These are phyloP conservation scores for Telenomus remus DNA, from an alignment of 1,140 invertebrate genomes.

Conservation along the genomic window DNA sequence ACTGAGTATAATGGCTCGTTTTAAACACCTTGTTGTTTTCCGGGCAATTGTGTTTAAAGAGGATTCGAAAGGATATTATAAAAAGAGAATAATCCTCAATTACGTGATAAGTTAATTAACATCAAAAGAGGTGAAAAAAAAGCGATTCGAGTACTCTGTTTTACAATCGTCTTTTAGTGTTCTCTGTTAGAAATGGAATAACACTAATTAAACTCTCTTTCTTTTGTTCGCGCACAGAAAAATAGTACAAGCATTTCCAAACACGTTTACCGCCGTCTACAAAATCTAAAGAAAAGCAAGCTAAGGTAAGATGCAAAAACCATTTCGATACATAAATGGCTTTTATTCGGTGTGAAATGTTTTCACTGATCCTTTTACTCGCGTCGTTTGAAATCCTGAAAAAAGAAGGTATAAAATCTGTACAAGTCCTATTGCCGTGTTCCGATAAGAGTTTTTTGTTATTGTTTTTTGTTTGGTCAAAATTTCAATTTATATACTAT, in stretches of 20 bases:
- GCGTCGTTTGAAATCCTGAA: neutral
- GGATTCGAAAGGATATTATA: conserved; percentile 5
- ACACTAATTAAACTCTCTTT: conserved; percentile 13
- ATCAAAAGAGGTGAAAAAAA: conserved; percentile 10
- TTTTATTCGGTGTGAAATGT: conserved; percentile 1
- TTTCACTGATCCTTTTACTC: neutral
- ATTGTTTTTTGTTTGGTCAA: no score
- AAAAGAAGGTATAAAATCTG: conserved; percentile 1
- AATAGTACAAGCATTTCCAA: conserved; percentile 6
- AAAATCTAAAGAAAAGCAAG: neutral
- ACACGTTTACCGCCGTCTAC: neutral
- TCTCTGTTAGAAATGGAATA: conserved; percentile 3
- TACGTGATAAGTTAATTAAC: conserved; percentile 37
- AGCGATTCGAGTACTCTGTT: conserved; percentile 24
- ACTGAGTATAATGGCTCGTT: conserved; percentile 5
- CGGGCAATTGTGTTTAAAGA: conserved; percentile 1
- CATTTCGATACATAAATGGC: conserved; percentile 1
- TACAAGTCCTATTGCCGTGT: neutral
- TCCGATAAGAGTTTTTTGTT: neutral
- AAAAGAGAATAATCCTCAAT: conserved; percentile 21
- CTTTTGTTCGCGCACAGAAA: conserved; percentile 1
- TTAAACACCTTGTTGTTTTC: conserved; percentile 6
- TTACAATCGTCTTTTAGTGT: conserved; percentile 25
- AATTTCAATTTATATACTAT: no score
- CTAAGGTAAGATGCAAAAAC: neutral